Percentiles rank a stretch among this genome's conserved stretches.
Evolutionary conservation across 2,797 vertebrate genomes (phyloP).

Genomic region (Tinamus major): DNA sequence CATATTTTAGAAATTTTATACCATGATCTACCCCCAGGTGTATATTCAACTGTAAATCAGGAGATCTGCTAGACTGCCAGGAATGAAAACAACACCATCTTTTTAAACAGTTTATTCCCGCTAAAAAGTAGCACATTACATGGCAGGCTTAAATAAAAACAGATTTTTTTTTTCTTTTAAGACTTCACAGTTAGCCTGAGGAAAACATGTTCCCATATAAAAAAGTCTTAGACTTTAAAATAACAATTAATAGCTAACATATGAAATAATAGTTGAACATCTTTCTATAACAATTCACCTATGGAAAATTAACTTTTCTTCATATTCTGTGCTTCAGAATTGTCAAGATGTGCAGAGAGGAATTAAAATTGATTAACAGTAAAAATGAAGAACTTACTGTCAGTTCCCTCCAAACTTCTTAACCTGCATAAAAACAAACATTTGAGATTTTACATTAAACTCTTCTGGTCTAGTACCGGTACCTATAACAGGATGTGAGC

Average conservation of each 20-base stretch:
- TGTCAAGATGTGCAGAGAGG: not conserved
- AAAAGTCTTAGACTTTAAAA: not conserved
- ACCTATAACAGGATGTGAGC: not conserved
- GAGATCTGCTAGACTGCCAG: not conserved
- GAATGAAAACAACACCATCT: not conserved
- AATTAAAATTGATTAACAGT: not conserved
- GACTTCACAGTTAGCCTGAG: not conserved
- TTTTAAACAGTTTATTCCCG: not conserved
- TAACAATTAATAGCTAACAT: not conserved
- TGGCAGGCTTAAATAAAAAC: not conserved
- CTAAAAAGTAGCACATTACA: not conserved
- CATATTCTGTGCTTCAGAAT: not conserved
- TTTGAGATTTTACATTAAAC: slow-evolving; percentile 35
- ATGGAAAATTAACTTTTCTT: not conserved
- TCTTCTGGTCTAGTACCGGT: not conserved
- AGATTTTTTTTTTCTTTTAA: not conserved
- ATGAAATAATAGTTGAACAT: not conserved
- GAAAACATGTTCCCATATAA: not conserved
- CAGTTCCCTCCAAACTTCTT: slow-evolving; percentile 66
- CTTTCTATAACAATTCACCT: not conserved
- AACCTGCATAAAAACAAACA: slow-evolving; percentile 74
- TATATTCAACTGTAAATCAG: not conserved
- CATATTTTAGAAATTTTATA: not conserved
- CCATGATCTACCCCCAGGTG: not conserved
- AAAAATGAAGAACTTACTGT: slow-evolving; percentile 76